Conservation (phyloP, 2,888 invertebrate genomes). For the Litoditis marina region DNA sequence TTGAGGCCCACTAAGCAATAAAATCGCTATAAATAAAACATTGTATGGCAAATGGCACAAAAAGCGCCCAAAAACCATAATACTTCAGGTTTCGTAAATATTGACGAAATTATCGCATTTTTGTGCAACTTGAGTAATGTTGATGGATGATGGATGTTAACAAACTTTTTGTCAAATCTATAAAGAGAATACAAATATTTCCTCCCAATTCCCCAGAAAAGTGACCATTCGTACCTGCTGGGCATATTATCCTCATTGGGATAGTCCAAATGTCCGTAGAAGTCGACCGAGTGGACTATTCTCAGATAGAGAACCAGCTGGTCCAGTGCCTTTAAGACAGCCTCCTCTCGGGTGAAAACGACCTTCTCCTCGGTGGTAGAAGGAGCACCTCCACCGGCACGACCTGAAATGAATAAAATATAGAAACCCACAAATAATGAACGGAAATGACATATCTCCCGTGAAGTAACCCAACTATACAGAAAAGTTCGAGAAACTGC, state of each 20-base stretch:
- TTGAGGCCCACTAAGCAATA: no score
- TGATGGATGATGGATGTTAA: no score
- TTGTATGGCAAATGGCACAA: no score
- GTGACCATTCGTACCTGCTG: constrained; percentile 71
- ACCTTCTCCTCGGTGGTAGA: constrained; percentile 48
- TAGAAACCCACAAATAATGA: not conserved
- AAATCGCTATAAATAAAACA: no score
- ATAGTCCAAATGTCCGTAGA: constrained; percentile 97
- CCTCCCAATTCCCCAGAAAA: no score
- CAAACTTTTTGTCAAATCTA: no score
- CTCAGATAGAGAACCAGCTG: constrained; percentile 83
- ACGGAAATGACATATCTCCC: constrained; percentile 1
- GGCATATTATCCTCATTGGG: constrained; percentile 99
- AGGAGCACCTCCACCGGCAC: constrained; percentile 11
- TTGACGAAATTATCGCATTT: no score
- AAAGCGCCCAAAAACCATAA: no score
- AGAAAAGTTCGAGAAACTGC: no score
- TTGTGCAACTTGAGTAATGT: no score
- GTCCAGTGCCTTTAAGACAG: constrained; percentile 67
- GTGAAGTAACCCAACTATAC: not conserved
- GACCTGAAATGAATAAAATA: constrained; percentile 9
- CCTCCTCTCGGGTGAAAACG: constrained; percentile 73
- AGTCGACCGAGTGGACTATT: constrained; percentile 95
- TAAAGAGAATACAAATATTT: no score
- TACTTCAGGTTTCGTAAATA: no score